Percentiles rank a stretch among this genome's conserved stretches.
Conservation (phyloP, 1,140 invertebrate species). For the Trichonephila clavata region DNA sequence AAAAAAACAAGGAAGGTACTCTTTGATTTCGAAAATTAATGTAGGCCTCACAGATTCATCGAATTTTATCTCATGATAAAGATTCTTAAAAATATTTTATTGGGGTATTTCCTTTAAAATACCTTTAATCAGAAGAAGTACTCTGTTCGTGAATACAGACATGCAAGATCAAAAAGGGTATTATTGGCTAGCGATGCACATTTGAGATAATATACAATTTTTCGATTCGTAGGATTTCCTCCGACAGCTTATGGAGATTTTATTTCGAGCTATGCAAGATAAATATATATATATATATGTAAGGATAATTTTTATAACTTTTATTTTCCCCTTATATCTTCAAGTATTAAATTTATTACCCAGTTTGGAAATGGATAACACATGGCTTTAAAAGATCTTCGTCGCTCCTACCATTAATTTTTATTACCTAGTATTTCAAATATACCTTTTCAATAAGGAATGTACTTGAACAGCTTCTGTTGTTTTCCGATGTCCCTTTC, state of each 20-base stretch:
- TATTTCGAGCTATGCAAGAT: not conserved
- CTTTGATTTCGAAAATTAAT: not conserved
- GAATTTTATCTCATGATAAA: not conserved
- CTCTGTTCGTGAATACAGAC: not conserved
- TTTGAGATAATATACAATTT: conserved; percentile 6
- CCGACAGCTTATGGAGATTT: not conserved
- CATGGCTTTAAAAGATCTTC: no score
- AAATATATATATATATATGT: no score
- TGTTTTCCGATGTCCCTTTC: no score
- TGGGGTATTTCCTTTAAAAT: not conserved
- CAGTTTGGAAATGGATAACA: no score
- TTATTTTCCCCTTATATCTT: no score
- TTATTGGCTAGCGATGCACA: not conserved
- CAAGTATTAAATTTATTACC: no score
- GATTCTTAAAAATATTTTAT: not conserved
- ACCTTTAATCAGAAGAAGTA: not conserved
- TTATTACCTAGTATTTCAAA: no score
- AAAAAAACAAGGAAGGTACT: not conserved
- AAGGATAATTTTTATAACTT: no score
- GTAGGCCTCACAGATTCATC: not conserved
- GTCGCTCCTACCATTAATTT: no score
- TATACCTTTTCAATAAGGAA: no score
- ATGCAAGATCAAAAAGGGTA: not conserved
- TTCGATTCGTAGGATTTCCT: not conserved
- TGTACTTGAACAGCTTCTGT: no score